A percentile compares a stretch with the other conserved stretches of the same genome.
phyloP scores from a whole-genome alignment of 2,113 vertebrate species.

The Oxyruncus cristatus region DNA sequence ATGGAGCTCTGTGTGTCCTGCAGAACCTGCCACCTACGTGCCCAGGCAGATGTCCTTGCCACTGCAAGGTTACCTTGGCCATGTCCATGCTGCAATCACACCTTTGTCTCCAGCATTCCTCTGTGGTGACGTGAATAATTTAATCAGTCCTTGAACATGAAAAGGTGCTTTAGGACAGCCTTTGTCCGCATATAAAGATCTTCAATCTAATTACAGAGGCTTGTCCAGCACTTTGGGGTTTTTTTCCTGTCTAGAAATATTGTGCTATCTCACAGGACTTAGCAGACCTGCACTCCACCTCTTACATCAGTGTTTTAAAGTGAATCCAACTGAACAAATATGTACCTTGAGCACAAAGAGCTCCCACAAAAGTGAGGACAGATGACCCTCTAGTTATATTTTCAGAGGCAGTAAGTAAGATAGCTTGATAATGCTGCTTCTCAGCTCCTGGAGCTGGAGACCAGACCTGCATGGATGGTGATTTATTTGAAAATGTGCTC shows the following conservation, averaged over 20 bases:
- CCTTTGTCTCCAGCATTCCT: background rate
- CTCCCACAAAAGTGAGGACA: background rate
- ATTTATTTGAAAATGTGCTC: slow-evolving; percentile 30
- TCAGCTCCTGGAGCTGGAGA: background rate
- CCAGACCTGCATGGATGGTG: background rate
- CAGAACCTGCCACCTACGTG: background rate
- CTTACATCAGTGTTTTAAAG: background rate
- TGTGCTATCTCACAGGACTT: background rate
- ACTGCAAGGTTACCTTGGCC: background rate
- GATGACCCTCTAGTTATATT: background rate
- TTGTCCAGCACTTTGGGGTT: background rate
- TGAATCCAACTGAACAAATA: background rate
- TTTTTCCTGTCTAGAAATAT: background rate
- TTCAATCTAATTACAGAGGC: background rate
- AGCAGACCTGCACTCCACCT: background rate
- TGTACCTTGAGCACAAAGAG: background rate
- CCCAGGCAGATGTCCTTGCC: background rate
- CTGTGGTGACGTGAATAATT: background rate
- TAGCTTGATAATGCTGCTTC: background rate
- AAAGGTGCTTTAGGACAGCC: background rate
- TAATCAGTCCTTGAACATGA: background rate
- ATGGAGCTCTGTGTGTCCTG: background rate
- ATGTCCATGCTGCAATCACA: background rate
- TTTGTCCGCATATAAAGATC: background rate
- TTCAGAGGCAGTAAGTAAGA: background rate